Percentiles rank a stretch among this genome's conserved stretches.
Evolutionary conservation across 2,888 invertebrate species (phyloP).

Genomic region (Metallyticus violacea): DNA sequence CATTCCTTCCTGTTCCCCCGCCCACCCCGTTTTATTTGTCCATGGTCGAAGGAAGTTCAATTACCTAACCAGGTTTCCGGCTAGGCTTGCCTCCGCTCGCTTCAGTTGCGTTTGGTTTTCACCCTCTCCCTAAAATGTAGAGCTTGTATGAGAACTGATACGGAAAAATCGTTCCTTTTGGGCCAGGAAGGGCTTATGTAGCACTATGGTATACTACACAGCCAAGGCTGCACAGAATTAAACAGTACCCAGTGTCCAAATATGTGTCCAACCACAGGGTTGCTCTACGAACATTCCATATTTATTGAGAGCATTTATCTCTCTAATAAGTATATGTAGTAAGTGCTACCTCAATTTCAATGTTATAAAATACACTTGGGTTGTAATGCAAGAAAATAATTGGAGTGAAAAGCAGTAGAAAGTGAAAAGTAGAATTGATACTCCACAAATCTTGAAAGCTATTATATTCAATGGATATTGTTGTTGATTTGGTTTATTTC

Average conservation of each 20-base stretch:
- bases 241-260: neutral
- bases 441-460: no score
- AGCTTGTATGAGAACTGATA: neutral
- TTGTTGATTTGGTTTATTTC: no score
- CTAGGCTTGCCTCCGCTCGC: neutral
- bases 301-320: neutral
- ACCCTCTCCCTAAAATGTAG: neutral
- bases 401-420: no score
- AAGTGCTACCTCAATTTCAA: no score
- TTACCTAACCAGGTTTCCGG: neutral
- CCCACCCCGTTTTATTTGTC: neutral
- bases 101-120: neutral
- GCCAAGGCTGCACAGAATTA: neutral
- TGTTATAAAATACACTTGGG: no score
- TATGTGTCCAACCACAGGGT: neutral
- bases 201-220: neutral
- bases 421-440: no score
- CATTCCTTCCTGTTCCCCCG: neutral
- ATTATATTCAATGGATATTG: no score
- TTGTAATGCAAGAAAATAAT: no score
- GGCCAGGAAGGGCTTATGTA: neutral
- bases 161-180: neutral
- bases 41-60: conserved; percentile 1
- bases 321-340: no score
- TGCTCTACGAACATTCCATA: neutral